Base-by-base conservation (phyloP, 2,797 vertebrate species). In the Garrulus glandarius region DNA sequence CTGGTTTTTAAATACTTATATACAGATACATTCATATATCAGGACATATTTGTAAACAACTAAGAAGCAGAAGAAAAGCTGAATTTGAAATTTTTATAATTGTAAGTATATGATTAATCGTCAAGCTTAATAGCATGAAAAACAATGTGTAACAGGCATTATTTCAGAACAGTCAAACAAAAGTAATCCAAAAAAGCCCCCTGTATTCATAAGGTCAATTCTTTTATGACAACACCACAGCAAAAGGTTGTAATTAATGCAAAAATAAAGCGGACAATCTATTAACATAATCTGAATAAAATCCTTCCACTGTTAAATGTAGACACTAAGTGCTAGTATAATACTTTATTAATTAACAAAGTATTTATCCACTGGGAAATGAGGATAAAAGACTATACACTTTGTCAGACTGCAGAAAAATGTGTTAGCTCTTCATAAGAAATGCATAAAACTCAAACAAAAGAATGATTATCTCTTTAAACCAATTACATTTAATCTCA, bases 271-370 rank as follows among this genome's bases (percentile, higher is more conserved):
- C 30, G 36, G 95, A 97, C 96, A 97, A 98, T 98, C 98, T 98
- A 98, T 97, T 98, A 98, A 96, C 98, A 98, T 98, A 98, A 98
- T 98, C 97, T 98, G 98, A 97, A 97, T 96, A 96, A 98, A 98
- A 97, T 97, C 96, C 97, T 97, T 96, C 81, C 72, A 96, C 95
- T 96, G 96, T 97, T 97, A 98, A 98, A 98, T 93, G 93, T 90
- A 97, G 97, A 94, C 95, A 95, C 96, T 98, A 98, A 98, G 92
- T 97, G 94, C 96, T 97, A 93, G 82, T 97, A 97, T 98, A 98
- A 98, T 97, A 97, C 97, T 98, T 98, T 98, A 98, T 98, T 98
- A 98, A 98, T 98, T 98, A 98, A 98, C 96, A 91, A 97, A 98
- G 97, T 96, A 98, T 98, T 98, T 98, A 98, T 98, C 97, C 97